These are phyloP conservation scores for Drepanosiphum platanoidis DNA, from an alignment of 2,888 invertebrate genomes.

Conservation along the genomic window DNA sequence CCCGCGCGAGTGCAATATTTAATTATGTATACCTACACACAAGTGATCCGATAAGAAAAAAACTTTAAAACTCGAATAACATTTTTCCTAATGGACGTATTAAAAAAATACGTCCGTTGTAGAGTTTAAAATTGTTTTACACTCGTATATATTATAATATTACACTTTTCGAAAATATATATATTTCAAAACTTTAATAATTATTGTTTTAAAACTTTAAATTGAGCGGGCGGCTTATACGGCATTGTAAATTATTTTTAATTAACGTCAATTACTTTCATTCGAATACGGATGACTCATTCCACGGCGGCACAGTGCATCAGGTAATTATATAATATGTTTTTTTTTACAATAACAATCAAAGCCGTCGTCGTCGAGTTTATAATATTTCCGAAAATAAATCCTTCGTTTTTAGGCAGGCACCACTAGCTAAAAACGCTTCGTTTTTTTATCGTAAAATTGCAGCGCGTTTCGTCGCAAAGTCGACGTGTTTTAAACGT, in stretches of 20 bases:
- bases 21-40: no score
- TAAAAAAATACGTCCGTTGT: neutral
- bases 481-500: no score
- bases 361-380: no score
- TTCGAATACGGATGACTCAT: neutral
- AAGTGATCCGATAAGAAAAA: neutral
- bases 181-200: neutral
- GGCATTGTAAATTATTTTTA: neutral
- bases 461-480: no score
- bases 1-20: no score
- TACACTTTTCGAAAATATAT: constrained; percentile 1
- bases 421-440: no score
- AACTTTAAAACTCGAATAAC: neutral
- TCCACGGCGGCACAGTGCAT: no score
- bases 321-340: no score
- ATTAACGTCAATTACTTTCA: neutral
- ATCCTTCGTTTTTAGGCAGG: no score
- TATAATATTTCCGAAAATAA: no score
- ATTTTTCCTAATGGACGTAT: neutral
- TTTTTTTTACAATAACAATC: no score
- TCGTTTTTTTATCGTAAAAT: no score
- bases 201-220: neutral
- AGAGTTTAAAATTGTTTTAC: neutral
- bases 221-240: neutral
- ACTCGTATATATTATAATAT: neutral